Base-by-base conservation (phyloP, 2,113 vertebrate species). In the Casuarius casuarius region DNA sequence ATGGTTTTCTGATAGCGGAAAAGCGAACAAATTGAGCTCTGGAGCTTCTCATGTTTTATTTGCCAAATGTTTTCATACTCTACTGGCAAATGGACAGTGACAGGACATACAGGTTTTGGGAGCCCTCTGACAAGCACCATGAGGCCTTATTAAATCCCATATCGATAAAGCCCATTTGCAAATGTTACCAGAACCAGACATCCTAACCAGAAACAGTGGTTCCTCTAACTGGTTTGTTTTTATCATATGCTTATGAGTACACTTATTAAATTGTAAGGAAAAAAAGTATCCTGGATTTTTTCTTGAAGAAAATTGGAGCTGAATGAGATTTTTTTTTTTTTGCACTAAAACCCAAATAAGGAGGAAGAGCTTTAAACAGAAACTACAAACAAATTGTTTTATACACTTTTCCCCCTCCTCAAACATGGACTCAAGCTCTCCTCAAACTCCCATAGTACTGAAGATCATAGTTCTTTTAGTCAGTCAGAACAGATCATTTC, bases 21-120 rank as follows among this genome's bases (percentile, higher is more conserved):
- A 95, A 94, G 38, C 0, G 0, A 94, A 92, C n/a, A 92, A 92
- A 95, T 16, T 2, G 6, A 75, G 65, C 72, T 86, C 79, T 84
- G 67, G 93, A 74, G 82, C 3, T 86, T 90, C 87, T 92, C 54
- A 75, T 93, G 48, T 89, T 93, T 96, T 90, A 74, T 90, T 96
- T 96, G 90, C 72, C 85, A 95, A 93, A 31, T 80, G 54, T 91
- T 96, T 96, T 95, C 82, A 67, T 84, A 72, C 44, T 77, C 79
- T 54, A 65, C 49, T 97, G 95, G 90, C 82, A 91, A 86, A 78
- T 62, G 49, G 84, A 81, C 90, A 92, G 79, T 75, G 65, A 87
- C 86, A 93, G 95, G 68, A 95, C 86, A 79, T 95, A 78, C 83
- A 92, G 88, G 88, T 93, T 95, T 93, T 16, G 28, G 89, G n/a